These are phyloP conservation scores for Celastrina argiolus DNA, from an alignment of 2,888 invertebrate genomes.

Conservation along the genomic window DNA sequence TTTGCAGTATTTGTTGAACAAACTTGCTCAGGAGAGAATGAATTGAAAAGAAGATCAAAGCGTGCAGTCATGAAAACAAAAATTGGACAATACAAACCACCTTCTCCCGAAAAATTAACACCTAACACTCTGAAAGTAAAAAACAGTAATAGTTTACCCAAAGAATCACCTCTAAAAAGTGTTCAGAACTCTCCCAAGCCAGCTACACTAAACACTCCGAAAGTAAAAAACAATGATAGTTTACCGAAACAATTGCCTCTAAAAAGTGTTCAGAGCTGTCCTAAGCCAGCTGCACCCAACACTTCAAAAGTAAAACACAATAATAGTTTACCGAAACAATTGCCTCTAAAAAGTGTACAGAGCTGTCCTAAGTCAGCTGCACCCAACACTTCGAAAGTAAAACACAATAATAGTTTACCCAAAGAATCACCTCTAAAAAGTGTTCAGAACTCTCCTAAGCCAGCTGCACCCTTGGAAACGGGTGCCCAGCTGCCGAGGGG, in stretches of 20 bases:
- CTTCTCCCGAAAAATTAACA: slow-evolving; percentile 7
- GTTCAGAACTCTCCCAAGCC: neutral
- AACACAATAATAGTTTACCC: neutral
- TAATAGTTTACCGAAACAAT: too few relatives aligned
- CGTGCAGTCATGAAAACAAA: slow-evolving; percentile 46
- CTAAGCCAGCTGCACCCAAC: too few relatives aligned
- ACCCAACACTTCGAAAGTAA: too few relatives aligned
- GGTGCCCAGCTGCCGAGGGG: neutral
- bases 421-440: neutral
- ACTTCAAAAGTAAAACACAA: too few relatives aligned
- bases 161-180: neutral
- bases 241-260: too few relatives aligned
- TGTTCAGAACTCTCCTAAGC: neutral
- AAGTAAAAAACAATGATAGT: too few relatives aligned
- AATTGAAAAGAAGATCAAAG: slow-evolving; percentile 34
- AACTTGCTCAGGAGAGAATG: slow-evolving; percentile 33
- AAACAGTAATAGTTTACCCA: neutral
- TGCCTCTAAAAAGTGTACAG: too few relatives aligned
- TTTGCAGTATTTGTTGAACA: slow-evolving; percentile 55
- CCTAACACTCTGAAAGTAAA: slow-evolving; percentile 3
- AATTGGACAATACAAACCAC: slow-evolving; percentile 50
- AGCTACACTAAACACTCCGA: too few relatives aligned
- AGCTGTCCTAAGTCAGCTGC: too few relatives aligned
- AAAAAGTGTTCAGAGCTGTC: too few relatives aligned
- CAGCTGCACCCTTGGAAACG: neutral